A percentile compares a stretch with the other conserved stretches of the same genome.
phyloP scores from a whole-genome alignment of 2,888 invertebrate species.

The Pycnomerus fuliginosus region DNA sequence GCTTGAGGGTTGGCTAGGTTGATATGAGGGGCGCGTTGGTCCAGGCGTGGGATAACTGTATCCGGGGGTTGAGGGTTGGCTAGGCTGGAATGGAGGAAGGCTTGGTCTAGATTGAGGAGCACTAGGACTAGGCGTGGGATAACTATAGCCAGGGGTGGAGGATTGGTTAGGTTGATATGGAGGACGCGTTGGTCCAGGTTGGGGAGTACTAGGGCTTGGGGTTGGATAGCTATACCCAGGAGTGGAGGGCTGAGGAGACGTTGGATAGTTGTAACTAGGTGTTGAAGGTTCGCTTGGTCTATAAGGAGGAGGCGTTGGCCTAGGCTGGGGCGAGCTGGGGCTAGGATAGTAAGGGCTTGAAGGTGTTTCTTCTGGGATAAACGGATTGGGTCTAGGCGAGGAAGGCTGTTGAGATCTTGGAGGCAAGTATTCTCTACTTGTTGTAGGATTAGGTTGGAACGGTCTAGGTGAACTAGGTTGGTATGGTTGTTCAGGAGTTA shows the following conservation, averaged over 20 bases:
- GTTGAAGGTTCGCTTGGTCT: slow-evolving; percentile 6
- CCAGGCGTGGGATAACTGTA: too few species aligned
- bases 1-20: slow-evolving; percentile 5
- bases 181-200: slow-evolving; percentile 25
- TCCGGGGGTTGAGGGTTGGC: too few species aligned
- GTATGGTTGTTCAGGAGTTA: slow-evolving; percentile 23
- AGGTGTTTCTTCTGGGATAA: slow-evolving; percentile 22
- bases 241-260: slow-evolving; percentile 9
- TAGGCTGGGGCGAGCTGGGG: slow-evolving; percentile 6
- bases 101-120: not conserved
- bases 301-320: slow-evolving; percentile 3
- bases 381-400: slow-evolving; percentile 34
- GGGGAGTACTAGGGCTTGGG: slow-evolving; percentile 21
- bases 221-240: slow-evolving; percentile 1
- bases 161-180: slow-evolving; percentile 6
- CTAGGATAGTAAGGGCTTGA: slow-evolving; percentile 6
- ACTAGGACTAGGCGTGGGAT: slow-evolving; percentile 10
- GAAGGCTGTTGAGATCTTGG: slow-evolving; percentile 39
- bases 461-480: slow-evolving; percentile 8
- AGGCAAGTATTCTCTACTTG: slow-evolving; percentile 13
- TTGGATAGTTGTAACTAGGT: slow-evolving; percentile 3
- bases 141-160: slow-evolving; percentile 18
- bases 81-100: too few species aligned
- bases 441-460: slow-evolving; percentile 10
- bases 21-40: not conserved